A percentile compares a stretch with the other conserved stretches of the same genome.
Conservation (phyloP, 1,140 invertebrate species). For the Halictus rubicundus region DNA sequence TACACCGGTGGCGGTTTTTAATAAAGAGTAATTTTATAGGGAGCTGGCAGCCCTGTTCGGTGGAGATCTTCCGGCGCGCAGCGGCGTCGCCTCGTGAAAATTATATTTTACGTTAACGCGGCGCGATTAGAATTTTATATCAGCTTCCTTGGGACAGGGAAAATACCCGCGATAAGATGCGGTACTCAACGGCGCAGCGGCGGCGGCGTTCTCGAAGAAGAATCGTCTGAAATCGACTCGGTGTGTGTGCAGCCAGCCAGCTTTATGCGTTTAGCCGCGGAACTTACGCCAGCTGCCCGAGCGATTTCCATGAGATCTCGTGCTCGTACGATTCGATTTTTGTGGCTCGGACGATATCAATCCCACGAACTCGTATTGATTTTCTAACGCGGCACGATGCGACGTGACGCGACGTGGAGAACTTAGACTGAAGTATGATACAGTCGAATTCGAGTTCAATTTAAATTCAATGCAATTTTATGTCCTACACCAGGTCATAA, state of each 20-base stretch:
- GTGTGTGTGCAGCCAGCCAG: slow-evolving; percentile 34
- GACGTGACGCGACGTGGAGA: too few relatives aligned
- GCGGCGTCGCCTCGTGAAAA: too few relatives aligned
- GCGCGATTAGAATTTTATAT: slow-evolving; percentile 6
- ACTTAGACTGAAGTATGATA: too few relatives aligned
- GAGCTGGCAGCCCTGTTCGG: too few relatives aligned
- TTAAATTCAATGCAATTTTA: too few relatives aligned
- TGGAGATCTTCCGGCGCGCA: background rate
- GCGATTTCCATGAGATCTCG: background rate
- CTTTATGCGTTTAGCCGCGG: slow-evolving; percentile 43
- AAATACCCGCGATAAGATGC: slow-evolving; percentile 33
- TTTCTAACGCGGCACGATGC: too few relatives aligned
- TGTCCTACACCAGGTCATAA: too few relatives aligned
- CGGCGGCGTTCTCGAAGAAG: slow-evolving; percentile 3
- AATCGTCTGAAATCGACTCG: slow-evolving; percentile 35
- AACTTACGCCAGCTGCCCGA: slow-evolving; percentile 46
- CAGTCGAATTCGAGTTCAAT: too few relatives aligned
- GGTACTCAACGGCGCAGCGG: slow-evolving; percentile 28
- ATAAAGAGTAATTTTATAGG: slow-evolving; percentile 2
- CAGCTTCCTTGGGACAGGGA: background rate
- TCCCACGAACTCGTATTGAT: too few relatives aligned
- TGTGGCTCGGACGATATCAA: too few relatives aligned
- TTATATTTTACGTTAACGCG: background rate
- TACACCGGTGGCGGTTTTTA: background rate
- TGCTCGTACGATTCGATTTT: slow-evolving; percentile 32